These are phyloP conservation scores for Clinocottus analis DNA, from an alignment of 2,113 vertebrate genomes.

Conservation along the genomic window DNA sequence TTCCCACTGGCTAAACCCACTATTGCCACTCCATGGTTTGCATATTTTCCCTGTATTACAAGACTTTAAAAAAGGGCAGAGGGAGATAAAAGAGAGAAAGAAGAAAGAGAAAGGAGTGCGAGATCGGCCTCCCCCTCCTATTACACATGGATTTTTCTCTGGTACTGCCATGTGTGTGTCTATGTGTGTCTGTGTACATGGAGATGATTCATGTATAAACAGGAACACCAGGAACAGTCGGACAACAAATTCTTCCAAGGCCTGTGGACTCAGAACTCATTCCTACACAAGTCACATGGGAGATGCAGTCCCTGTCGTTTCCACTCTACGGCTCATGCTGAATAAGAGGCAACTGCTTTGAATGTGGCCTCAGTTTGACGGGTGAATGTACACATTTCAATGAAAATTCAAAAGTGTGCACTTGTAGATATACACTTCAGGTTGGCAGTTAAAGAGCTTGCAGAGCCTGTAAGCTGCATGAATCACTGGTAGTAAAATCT, in stretches of 20 bases:
- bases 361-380: slow-evolving; percentile 22
- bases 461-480: slow-evolving; percentile 29
- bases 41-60: slow-evolving; percentile 84
- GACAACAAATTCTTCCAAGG: slow-evolving; percentile 66
- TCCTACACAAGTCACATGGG: slow-evolving; percentile 61
- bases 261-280: slow-evolving; percentile 56
- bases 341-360: slow-evolving; percentile 44
- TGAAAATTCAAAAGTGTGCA: slow-evolving; percentile 42
- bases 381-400: slow-evolving; percentile 46
- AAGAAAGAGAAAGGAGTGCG: slow-evolving; percentile 43
- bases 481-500: slow-evolving; percentile 24
- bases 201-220: slow-evolving; percentile 71
- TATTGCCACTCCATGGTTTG: slow-evolving; percentile 82
- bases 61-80: slow-evolving; percentile 75
- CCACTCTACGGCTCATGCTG: slow-evolving; percentile 33
- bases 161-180: slow-evolving; percentile 27
- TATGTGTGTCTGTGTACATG: slow-evolving; percentile 38
- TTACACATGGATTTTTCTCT: slow-evolving; percentile 73
- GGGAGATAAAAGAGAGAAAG: slow-evolving; percentile 57
- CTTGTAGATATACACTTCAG: slow-evolving; percentile 1
- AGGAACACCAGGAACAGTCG: slow-evolving; percentile 61
- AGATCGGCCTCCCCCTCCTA: slow-evolving; percentile 50
- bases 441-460: slow-evolving; percentile 5
- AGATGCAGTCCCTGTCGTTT: slow-evolving; percentile 36
- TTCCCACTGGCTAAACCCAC: slow-evolving; percentile 83